These are phyloP conservation scores for Etheostoma nigrum DNA, from an alignment of 2,797 vertebrate species.

Conservation along the genomic window DNA sequence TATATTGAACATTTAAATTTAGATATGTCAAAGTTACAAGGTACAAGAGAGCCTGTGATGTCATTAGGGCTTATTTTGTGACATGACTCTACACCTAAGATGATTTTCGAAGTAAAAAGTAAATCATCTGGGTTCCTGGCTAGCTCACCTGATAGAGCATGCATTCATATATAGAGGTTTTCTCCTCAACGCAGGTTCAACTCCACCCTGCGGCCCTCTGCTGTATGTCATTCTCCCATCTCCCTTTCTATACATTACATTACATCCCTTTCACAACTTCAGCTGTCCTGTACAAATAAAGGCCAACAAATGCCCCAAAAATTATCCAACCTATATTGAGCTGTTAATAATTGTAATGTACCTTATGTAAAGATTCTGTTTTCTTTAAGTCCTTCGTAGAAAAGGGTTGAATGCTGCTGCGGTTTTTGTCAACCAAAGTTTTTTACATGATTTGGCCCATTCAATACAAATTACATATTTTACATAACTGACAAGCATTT, in stretches of 20 bases:
- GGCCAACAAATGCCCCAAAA: too few relatives aligned
- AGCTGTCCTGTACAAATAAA: too few relatives aligned
- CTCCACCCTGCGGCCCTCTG: too few relatives aligned
- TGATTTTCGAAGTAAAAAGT: background rate
- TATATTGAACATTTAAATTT: background rate
- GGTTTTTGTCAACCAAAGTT: background rate
- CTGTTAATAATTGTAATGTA: background rate
- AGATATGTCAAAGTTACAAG: background rate
- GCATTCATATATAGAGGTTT: too few relatives aligned
- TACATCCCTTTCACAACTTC: too few relatives aligned
- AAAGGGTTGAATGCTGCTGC: background rate
- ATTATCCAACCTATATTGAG: background rate
- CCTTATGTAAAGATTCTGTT: background rate
- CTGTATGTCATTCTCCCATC: too few relatives aligned
- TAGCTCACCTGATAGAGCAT: too few relatives aligned
- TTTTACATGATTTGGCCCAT: background rate
- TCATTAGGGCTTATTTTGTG: background rate
- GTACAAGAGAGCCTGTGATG: background rate
- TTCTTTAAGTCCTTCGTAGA: background rate
- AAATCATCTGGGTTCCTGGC: too few relatives aligned
- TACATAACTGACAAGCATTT: constrained; percentile 18
- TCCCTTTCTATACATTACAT: too few relatives aligned
- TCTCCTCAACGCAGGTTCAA: too few relatives aligned
- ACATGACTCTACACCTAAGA: constrained; percentile 3
- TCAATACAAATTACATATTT: constrained; percentile 23